phyloP scores from a whole-genome alignment of 2,888 invertebrate species.

The Leptopterna dolabrata region DNA sequence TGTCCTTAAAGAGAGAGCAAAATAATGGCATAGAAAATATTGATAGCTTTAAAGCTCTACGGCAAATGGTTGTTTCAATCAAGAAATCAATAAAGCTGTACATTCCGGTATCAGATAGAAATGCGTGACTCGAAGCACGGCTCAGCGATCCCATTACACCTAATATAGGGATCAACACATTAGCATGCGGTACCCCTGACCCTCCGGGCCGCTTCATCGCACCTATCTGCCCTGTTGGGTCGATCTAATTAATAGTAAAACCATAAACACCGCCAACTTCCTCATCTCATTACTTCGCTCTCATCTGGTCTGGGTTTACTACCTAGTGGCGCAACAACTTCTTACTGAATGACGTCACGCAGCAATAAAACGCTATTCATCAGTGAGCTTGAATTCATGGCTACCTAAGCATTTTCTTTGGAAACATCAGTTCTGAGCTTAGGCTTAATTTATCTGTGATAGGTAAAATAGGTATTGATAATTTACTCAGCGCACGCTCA shows the following conservation, averaged over 20 bases:
- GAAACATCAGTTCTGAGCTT: too few relatives aligned
- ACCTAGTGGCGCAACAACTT: neutral
- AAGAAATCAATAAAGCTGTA: neutral
- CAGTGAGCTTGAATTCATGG: neutral
- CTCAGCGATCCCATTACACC: neutral
- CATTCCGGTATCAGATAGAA: neutral
- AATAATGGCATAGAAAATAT: too few relatives aligned
- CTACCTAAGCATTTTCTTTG: neutral
- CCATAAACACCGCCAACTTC: slow-evolving; percentile 32
- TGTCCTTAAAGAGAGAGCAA: too few relatives aligned
- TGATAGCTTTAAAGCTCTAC: too few relatives aligned
- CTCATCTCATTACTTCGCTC: slow-evolving; percentile 18
- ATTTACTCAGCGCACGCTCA: too few relatives aligned
- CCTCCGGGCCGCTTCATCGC: neutral
- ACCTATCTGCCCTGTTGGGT: neutral
- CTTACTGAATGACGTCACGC: neutral
- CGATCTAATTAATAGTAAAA: slow-evolving; percentile 25
- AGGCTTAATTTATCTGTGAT: too few relatives aligned
- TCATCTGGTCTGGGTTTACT: slow-evolving; percentile 19
- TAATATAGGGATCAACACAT: slow-evolving; percentile 3
- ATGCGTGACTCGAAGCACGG: neutral
- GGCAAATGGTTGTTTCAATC: neutral
- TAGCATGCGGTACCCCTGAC: neutral
- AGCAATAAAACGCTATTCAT: neutral
- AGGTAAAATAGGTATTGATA: too few relatives aligned